These are phyloP conservation scores for Galeopsomyia nigrocyanea DNA, from an alignment of 2,888 invertebrate genomes.

Conservation along the genomic window DNA sequence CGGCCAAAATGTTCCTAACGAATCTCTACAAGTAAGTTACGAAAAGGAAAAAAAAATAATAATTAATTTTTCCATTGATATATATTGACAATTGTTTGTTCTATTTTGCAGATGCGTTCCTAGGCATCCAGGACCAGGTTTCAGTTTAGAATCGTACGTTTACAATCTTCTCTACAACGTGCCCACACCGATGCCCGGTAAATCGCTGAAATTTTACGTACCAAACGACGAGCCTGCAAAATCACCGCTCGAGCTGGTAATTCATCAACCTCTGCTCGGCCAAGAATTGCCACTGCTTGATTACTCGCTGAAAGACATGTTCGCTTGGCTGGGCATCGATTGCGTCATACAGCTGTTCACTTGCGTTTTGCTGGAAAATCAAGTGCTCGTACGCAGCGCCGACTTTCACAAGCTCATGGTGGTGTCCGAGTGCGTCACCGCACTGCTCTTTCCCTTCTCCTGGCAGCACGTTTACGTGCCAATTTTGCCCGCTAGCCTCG, in stretches of 20 bases:
- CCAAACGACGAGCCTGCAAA: slow-evolving; percentile 67
- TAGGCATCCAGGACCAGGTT: slow-evolving; percentile 80
- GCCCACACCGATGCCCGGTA: slow-evolving; percentile 89
- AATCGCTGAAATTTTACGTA: slow-evolving; percentile 76
- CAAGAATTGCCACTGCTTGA: slow-evolving; percentile 95
- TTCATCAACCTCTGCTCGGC: slow-evolving; percentile 82
- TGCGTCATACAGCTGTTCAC: slow-evolving; percentile 94
- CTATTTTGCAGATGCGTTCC: slow-evolving; percentile 77
- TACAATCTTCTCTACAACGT: slow-evolving; percentile 97
- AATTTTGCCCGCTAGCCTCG: slow-evolving; percentile 90
- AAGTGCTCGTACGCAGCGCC: slow-evolving; percentile 93
- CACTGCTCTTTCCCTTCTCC: slow-evolving; percentile 92
- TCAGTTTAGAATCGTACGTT: slow-evolving; percentile 93
- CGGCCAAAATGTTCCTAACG: slow-evolving; percentile 87
- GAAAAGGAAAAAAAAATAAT: not conserved
- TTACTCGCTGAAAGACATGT: slow-evolving; percentile 90
- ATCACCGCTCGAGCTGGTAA: slow-evolving; percentile 70
- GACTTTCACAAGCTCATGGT: slow-evolving; percentile 97
- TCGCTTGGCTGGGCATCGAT: slow-evolving; percentile 91
- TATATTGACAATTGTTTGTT: too few species aligned
- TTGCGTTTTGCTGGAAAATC: slow-evolving; percentile 95
- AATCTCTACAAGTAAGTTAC: slow-evolving; percentile 84
- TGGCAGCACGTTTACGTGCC: slow-evolving; percentile 99
- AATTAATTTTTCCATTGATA: too few species aligned
- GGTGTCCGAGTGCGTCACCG: slow-evolving; percentile 93